Conservation (phyloP, 2,888 invertebrate genomes). For the Caenorhabditis japonica region DNA sequence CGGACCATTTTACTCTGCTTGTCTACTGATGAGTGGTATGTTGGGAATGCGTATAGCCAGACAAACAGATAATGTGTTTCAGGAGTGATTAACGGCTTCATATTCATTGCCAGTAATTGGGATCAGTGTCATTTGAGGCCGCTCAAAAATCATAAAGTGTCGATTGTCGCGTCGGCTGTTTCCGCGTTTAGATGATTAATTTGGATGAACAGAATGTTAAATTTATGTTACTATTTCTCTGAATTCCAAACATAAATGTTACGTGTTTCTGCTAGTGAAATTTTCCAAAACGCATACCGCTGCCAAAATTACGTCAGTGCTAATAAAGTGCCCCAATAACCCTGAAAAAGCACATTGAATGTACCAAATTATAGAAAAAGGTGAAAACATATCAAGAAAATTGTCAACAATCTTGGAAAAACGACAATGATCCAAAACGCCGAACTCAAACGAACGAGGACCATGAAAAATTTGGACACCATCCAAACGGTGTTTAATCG, state of each 20-base stretch:
- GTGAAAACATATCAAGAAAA: no score
- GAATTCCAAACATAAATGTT: background rate
- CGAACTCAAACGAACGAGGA: constrained; percentile 17
- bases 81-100: constrained; percentile 35
- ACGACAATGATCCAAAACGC: background rate
- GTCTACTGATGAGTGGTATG: constrained; percentile 29
- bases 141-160: background rate
- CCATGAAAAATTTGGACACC: constrained; percentile 8
- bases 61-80: no score
- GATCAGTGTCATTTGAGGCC: constrained; percentile 12
- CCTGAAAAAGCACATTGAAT: no score
- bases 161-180: no score
- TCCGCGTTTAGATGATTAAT: background rate
- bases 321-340: no score
- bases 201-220: background rate
- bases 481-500: background rate
- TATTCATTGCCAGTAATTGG: constrained; percentile 33
- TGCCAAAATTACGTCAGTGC: no score
- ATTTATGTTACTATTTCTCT: background rate
- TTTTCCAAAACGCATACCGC: no score
- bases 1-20: constrained; percentile 40
- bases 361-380: no score
- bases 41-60: no score
- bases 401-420: background rate
- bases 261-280: background rate